Percentiles rank a stretch among this genome's conserved stretches.
Evolutionary conservation across 2,797 vertebrate species (phyloP).

Genomic region (Squalus acanthias): DNA sequence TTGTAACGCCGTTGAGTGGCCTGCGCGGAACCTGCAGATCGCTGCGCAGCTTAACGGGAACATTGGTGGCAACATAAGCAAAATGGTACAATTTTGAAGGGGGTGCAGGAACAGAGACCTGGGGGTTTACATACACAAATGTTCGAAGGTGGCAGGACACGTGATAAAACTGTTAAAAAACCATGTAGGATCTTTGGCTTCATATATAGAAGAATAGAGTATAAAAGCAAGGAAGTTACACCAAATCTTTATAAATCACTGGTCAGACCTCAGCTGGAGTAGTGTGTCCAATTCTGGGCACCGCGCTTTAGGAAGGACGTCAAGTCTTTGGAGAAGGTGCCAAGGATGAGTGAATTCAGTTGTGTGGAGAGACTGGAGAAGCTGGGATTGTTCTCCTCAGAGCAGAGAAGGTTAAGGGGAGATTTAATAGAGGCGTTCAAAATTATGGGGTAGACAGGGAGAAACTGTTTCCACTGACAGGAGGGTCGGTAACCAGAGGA

Average conservation of each 20-base stretch:
- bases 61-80: background rate
- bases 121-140: no score
- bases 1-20: no score
- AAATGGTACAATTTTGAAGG: background rate
- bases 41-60: no score
- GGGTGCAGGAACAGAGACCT: no score
- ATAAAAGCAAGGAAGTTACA: background rate
- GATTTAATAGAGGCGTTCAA: background rate
- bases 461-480: background rate
- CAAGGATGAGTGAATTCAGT: background rate
- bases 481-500: background rate
- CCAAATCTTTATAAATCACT: background rate
- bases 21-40: no score
- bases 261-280: background rate
- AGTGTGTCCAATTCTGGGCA: background rate
- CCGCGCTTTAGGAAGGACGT: background rate
- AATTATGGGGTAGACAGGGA: background rate
- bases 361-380: background rate
- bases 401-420: background rate
- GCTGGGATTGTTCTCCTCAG: background rate
- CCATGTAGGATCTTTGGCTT: no score
- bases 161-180: background rate
- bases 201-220: no score
- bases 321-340: background rate
- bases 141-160: background rate